Conservation (phyloP, 2,888 invertebrate genomes). For the Carabus problematicus region DNA sequence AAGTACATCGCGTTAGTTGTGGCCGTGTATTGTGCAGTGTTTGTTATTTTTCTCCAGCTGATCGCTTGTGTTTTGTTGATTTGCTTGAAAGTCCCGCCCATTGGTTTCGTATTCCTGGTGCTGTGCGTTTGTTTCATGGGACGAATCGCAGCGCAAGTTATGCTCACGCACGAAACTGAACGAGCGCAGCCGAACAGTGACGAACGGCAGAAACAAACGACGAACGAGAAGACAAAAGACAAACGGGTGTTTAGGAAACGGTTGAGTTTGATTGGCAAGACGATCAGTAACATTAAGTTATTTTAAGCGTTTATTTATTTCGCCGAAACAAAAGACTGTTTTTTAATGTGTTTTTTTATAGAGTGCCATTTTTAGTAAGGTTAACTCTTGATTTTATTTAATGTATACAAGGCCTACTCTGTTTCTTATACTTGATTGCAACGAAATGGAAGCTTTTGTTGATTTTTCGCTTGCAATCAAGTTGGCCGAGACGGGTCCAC, state of each 20-base stretch:
- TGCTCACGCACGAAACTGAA: slow-evolving; percentile 7
- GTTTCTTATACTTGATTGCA: too few relatives aligned
- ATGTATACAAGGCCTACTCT: too few relatives aligned
- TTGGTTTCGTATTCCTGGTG: slow-evolving; percentile 27
- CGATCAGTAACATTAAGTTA: slow-evolving; percentile 37
- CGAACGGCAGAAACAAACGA: background rate
- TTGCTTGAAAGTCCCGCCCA: slow-evolving; percentile 16
- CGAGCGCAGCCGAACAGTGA: background rate
- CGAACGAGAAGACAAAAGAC: slow-evolving; percentile 8
- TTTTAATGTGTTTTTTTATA: slow-evolving; percentile 20
- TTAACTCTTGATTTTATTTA: too few relatives aligned
- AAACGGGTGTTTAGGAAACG: slow-evolving; percentile 15
- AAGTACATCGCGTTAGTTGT: slow-evolving; percentile 16
- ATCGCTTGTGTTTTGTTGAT: slow-evolving; percentile 1
- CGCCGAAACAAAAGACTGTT: background rate
- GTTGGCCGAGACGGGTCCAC: too few relatives aligned
- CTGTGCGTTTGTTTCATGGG: slow-evolving; percentile 20
- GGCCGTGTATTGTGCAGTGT: slow-evolving; percentile 19
- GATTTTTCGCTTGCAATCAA: background rate
- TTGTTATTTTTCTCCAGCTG: slow-evolving; percentile 22
- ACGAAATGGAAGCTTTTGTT: background rate
- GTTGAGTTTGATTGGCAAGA: slow-evolving; percentile 26
- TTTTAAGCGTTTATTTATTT: slow-evolving; percentile 35
- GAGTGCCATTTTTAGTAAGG: slow-evolving; percentile 30
- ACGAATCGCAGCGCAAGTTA: slow-evolving; percentile 19